Percentiles rank a stretch among this genome's conserved stretches.
phyloP scores from a whole-genome alignment of 2,888 invertebrate genomes.

The Cloeon dipterum region DNA sequence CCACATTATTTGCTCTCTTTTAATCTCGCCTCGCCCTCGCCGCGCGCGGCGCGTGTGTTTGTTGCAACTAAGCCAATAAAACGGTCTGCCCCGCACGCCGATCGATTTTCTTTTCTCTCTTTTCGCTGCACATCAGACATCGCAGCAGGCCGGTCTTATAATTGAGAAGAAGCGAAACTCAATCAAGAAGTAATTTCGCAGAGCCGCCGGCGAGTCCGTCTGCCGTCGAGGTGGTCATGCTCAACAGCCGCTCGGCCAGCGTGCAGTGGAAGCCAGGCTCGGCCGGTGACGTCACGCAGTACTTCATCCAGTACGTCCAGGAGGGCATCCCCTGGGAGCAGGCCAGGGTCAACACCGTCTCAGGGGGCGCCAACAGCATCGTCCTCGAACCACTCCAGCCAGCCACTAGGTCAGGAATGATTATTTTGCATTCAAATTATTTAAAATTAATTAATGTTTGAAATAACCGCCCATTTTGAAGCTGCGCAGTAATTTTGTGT shows the following conservation, averaged over 20 bases:
- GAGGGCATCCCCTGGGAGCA: constrained; percentile 41
- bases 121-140: no score
- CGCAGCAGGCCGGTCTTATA: no score
- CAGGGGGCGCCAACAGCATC: neutral
- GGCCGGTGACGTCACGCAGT: constrained; percentile 45
- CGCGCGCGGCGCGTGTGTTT: no score
- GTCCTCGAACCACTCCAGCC: constrained; percentile 40
- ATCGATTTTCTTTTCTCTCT: neutral
- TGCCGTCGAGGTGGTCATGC: constrained; percentile 39
- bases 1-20: no score
- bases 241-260: constrained; percentile 45
- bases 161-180: no score
- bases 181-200: constrained; percentile 13
- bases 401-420: constrained; percentile 35
- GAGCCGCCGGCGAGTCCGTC: constrained; percentile 51
- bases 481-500: no score
- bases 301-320: constrained; percentile 36
- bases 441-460: no score
- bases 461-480: no score
- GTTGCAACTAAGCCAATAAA: no score
- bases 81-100: no score
- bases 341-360: neutral
- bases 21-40: no score
- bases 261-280: constrained; percentile 53
- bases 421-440: no score